Evolutionary conservation across 2,113 vertebrate species (phyloP).

Genomic region (Natator depressus): DNA sequence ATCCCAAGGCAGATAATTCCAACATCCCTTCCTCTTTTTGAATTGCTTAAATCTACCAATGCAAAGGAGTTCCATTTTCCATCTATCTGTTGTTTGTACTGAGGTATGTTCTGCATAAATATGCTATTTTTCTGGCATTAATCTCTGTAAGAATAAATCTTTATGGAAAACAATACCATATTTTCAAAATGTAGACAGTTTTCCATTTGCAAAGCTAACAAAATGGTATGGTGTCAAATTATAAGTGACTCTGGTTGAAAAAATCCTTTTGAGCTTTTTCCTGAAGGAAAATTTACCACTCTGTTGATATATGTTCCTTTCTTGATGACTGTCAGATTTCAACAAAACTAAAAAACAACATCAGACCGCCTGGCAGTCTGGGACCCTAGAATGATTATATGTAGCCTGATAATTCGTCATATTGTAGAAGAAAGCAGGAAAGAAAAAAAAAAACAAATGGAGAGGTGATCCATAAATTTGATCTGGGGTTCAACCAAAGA

Average conservation of each 20-base stretch:
- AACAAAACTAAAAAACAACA: slow-evolving; percentile 24
- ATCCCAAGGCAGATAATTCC: slow-evolving; percentile 57
- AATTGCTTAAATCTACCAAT: slow-evolving; percentile 48
- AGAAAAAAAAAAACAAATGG: slow-evolving; percentile 1
- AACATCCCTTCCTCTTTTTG: not conserved
- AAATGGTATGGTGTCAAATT: slow-evolving; percentile 32
- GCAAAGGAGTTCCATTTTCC: slow-evolving; percentile 60
- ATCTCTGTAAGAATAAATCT: slow-evolving; percentile 45
- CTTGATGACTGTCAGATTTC: slow-evolving; percentile 38
- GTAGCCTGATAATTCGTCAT: slow-evolving; percentile 60
- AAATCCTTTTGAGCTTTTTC: slow-evolving; percentile 59
- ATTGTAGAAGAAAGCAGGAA: slow-evolving; percentile 25
- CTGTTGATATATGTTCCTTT: slow-evolving; percentile 5
- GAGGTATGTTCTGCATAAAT: slow-evolving; percentile 33
- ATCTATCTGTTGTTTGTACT: slow-evolving; percentile 57
- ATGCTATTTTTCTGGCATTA: slow-evolving; percentile 57
- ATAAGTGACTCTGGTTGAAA: slow-evolving; percentile 34
- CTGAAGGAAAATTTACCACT: slow-evolving; percentile 34
- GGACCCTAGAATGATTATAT: slow-evolving; percentile 24
- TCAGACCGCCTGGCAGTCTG: not conserved
- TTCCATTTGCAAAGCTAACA: slow-evolving; percentile 51
- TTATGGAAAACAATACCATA: slow-evolving; percentile 42
- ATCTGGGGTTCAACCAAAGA: slow-evolving; percentile 54
- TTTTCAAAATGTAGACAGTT: slow-evolving; percentile 53
- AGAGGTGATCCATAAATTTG: not conserved